Evolutionary conservation across 2,888 invertebrate species (phyloP), one percentile per base, ranked within the genome.

Genomic region (Epinotia demarniana): DNA sequence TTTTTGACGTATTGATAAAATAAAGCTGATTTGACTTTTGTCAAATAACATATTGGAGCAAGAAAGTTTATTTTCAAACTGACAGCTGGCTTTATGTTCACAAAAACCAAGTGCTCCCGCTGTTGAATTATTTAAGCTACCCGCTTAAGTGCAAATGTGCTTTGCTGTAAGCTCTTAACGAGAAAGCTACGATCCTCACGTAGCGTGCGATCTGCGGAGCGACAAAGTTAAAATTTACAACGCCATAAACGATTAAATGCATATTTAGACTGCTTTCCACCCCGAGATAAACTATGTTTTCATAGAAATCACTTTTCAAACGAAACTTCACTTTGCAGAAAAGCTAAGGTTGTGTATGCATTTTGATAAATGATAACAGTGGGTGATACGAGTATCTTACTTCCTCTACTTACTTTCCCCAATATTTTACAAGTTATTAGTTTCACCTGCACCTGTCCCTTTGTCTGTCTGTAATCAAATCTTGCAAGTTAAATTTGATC

Each of bases 111-210:
- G 46, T 69, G 43, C 16, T 27, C n/a, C 46, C 27, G 46, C 69
- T 69, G 58, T 27, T 19, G 13, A 23, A 43, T n/a, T 16, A 12
- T 60, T 43, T 23, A 69, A 58, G 69, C 58, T 46, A 43, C 46
- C n/a, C 2, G 23, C 12, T 3, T 69, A 69, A 68, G 70, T 71
- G 70, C 70, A 53, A 71, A 71, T 71, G 60, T 62, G 61, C 27
- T 71, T 23, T 33, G 27, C 53, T 62, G 61, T 62, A 70, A 71
- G 70, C 61, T 71, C 60, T 62, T 71, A 71, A 71, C 70, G 61
- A 71, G 70, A 71, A 71, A 71, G 70, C 53, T 71, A 3, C 18
- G 62, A 71, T 49, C 49, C 60, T 18, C 53, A 53, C 33, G 62
- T 19, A 33, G 33, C 61, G 49, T 58, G 39, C 27, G 60, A 61